phyloP scores from a whole-genome alignment of 2,888 invertebrate species.

The Seira sanloemensis region DNA sequence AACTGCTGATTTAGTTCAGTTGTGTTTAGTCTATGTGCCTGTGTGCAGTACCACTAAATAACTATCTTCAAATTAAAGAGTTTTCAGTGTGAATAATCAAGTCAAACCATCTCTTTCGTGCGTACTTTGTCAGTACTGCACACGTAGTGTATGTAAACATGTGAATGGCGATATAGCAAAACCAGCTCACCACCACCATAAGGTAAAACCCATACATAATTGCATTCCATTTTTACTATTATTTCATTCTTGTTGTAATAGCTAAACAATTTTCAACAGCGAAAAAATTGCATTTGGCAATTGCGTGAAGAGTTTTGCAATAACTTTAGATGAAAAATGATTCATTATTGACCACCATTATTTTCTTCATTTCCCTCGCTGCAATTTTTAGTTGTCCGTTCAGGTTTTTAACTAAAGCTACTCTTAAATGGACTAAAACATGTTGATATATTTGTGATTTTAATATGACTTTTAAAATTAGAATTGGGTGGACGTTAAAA shows the following conservation, averaged over 20 bases:
- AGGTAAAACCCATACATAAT: neutral
- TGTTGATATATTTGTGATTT: neutral
- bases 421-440: neutral
- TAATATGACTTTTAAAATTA: neutral
- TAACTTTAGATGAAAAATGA: neutral
- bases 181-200: conserved; percentile 11
- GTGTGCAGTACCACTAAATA: neutral
- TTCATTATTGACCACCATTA: neutral
- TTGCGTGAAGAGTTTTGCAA: conserved; percentile 14
- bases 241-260: conserved; percentile 6
- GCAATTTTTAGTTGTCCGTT: too few species aligned
- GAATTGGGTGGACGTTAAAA: neutral
- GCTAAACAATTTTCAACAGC: neutral
- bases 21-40: conserved; percentile 25
- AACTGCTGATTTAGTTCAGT: conserved; percentile 11
- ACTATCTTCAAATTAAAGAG: neutral
- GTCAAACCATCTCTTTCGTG: neutral
- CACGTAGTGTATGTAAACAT: neutral
- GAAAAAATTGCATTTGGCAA: conserved; percentile 2
- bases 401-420: too few species aligned
- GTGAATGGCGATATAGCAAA: conserved; percentile 7
- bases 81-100: neutral
- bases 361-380: conserved; percentile 16
- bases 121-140: neutral
- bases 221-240: neutral